Base-by-base conservation (phyloP, 2,888 invertebrate species). In the Troglohyphantes excavatus region DNA sequence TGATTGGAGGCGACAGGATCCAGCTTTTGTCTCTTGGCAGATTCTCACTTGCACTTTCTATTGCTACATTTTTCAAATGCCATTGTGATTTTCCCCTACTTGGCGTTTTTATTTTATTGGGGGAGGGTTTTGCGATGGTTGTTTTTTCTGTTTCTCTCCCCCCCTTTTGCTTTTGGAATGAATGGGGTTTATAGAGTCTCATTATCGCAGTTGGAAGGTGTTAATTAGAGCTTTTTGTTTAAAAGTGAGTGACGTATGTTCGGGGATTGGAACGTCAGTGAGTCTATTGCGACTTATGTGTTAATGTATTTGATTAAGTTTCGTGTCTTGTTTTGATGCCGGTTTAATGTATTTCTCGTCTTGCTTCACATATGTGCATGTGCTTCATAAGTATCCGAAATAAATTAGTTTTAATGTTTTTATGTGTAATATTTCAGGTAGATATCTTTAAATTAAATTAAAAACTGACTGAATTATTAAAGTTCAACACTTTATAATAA, bases 1-100 rank as follows among this genome's bases (percentile, higher is more conserved):
- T 90, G 89, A 90, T 90, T 83, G 72, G 78, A 78, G 72, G 53
- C 75, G 82, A 82, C 87, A 88, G 82, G 27, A 61, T 39, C 82
- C 68, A 89, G 72, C 73, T 89, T 87, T 81, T 88, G 81, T 75
- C 79, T 88, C 85, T 26, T 21, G 3, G 29, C 33, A 46, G 46
- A 70, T 59, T 27, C 67, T 26, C 65, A 13, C 11, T 46, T 67
- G 39, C 61, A 29, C 17, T 43, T 63, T 21, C 33, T 65, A 75
- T 46, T 67, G 65, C 70, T 59, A 86, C 86, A 79, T 86, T 86
- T 86, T 53, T 68, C 65, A 63, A 29, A 79, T 46, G 78, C 33
- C 72, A 19, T 39, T 72, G 72, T 53, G n/a, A 13, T 53, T 33
- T 53, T 53, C 53, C 65, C 59, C 76, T 85, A 23, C 78, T 79